phyloP scores from a whole-genome alignment of 2,888 invertebrate species.

The Uloborus plumipes region DNA sequence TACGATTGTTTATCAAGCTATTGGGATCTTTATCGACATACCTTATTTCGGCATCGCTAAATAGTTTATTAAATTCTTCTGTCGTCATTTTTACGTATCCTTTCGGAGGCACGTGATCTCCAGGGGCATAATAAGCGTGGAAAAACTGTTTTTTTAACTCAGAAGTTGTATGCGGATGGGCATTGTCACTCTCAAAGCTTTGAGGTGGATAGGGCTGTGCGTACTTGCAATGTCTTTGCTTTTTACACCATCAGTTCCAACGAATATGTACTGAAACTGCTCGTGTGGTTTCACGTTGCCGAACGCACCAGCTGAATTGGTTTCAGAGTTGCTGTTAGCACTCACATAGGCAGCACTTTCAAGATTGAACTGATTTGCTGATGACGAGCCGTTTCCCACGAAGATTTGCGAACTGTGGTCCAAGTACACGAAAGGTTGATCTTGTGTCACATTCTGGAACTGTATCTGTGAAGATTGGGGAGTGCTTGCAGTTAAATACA shows the following conservation, averaged over 20 bases:
- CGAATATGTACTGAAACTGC: conserved; percentile 30
- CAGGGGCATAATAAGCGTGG: conserved; percentile 66
- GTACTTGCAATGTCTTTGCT: conserved; percentile 1
- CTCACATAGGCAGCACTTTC: background rate
- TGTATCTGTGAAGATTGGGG: background rate
- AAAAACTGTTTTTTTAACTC: conserved; percentile 46
- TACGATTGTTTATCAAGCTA: background rate
- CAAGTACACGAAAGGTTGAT: background rate
- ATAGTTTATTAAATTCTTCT: conserved; percentile 64
- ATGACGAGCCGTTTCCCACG: background rate
- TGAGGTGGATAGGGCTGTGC: background rate
- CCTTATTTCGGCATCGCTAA: conserved; percentile 66
- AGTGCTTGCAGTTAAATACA: conserved; percentile 27
- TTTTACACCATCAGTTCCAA: conserved; percentile 26
- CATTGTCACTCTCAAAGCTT: background rate
- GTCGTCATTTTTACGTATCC: conserved; percentile 65
- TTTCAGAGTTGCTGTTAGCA: background rate
- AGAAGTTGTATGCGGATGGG: no score
- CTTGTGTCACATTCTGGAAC: background rate
- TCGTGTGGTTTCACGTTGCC: background rate
- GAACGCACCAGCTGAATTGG: background rate
- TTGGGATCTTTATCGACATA: conserved; percentile 44
- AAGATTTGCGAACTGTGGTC: background rate
- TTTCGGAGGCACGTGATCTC: conserved; percentile 64
- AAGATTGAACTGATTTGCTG: background rate